These are phyloP conservation scores for Reticulitermes speratus DNA, from an alignment of 1,140 invertebrate genomes.

Conservation along the genomic window DNA sequence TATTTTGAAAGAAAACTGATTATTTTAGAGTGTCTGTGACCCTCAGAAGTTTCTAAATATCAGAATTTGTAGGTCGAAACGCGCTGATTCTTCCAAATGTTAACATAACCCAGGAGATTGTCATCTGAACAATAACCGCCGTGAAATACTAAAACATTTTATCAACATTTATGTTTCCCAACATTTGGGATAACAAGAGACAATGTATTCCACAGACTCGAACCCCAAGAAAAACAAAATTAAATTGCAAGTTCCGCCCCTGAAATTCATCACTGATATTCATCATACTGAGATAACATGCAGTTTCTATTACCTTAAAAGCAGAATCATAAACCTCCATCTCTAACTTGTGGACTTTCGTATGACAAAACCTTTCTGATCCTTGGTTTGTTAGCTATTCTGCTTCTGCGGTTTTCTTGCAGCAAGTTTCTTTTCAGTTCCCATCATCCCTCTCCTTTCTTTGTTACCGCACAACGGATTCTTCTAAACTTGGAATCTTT, in stretches of 20 bases:
- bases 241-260: not conserved
- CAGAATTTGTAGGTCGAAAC: too few species aligned
- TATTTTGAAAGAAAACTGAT: too few species aligned
- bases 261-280: not conserved
- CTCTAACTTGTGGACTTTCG: not conserved
- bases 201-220: too few species aligned
- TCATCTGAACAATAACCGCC: too few species aligned
- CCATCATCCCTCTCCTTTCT: not conserved
- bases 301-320: not conserved
- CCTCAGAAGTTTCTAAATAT: too few species aligned
- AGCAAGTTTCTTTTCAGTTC: not conserved
- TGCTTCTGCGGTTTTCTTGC: not conserved
- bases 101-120: too few species aligned
- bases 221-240: too few species aligned
- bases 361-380: not conserved
- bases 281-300: not conserved
- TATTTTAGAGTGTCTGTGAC: too few species aligned
- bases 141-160: too few species aligned
- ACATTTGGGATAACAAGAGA: too few species aligned
- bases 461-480: not conserved
- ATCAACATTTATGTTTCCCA: too few species aligned
- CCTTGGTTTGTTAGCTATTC: not conserved
- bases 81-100: too few species aligned
- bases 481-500: not conserved
- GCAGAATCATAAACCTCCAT: not conserved